Evolutionary conservation across 1,140 invertebrate genomes (phyloP), one percentile per base, ranked within the genome.

Genomic region (Laupala kohalensis): DNA sequence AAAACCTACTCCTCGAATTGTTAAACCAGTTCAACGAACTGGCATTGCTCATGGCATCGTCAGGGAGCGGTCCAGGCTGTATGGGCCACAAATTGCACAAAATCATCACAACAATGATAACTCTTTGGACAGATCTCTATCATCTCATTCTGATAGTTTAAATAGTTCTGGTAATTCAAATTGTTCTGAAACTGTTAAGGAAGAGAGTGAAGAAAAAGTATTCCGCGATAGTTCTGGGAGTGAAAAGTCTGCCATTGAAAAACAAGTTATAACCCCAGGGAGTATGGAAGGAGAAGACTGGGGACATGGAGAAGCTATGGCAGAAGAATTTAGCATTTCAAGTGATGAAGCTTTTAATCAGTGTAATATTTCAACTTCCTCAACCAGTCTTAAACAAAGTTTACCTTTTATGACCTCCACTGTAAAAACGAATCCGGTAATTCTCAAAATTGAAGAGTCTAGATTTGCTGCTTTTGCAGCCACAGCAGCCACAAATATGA

Each of bases 401-500:
- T 6, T 53, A 25, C 23, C 65, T 25, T 19, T 27, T 19, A 6
- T 29, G 9, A 28, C 29, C 24, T 25, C 65, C 63, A n/a, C 9
- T 37, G 26, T 64, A 29, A 64, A 62, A 65, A 74, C 65, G 25
- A 73, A 71, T 69, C 28, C 75, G 71, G 84, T 83, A 19, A 77
- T 83, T 65, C 80, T 86, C 4, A 84, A 81, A 6, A 86, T 91
- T 64, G 90, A 91, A 74, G 90, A 92, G 76, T 86, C 89, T 2
- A 89, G 89, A 69, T 92, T 92, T 65, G 89, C 89, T 0, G 87
- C 90, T 23, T 86, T 90, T 12, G 89, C 89, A 0, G 83, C 87
- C 15, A 88, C 89, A 64, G 86, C 86, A 26, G 28, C 64, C 4
- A 25, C 63, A 65, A 70, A 69, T 0, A 30, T 73, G 24, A 64